Evolutionary conservation across 2,113 vertebrate genomes (phyloP).

Genomic region (Megaleporinus macrocephalus): DNA sequence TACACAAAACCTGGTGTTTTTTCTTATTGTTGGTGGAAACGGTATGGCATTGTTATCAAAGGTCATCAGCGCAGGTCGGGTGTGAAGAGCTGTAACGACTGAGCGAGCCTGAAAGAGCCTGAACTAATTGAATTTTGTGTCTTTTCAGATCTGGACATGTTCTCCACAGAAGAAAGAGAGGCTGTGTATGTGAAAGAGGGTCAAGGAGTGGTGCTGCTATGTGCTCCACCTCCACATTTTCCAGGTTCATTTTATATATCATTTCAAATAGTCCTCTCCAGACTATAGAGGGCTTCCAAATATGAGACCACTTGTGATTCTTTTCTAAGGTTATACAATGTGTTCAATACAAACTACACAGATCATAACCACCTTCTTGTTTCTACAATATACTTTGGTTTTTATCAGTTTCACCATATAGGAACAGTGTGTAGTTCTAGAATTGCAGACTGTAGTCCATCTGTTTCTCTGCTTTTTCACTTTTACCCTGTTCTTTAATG

Average conservation of each 20-base stretch:
- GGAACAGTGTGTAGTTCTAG: too few relatives aligned
- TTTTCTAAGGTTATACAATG: too few relatives aligned
- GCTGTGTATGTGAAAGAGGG: slow-evolving; percentile 89
- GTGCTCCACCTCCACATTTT: slow-evolving; percentile 88
- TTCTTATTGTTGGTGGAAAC: neutral
- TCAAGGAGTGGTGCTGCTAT: slow-evolving; percentile 91
- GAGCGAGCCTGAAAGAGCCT: neutral
- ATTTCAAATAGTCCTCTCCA: too few relatives aligned
- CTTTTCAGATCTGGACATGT: slow-evolving; percentile 88
- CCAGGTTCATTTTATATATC: slow-evolving; percentile 81
- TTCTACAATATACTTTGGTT: too few relatives aligned
- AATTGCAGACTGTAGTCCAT: too few relatives aligned
- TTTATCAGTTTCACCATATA: too few relatives aligned
- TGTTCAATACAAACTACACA: too few relatives aligned
- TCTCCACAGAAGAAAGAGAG: slow-evolving; percentile 90
- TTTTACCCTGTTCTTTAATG: too few relatives aligned
- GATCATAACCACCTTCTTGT: too few relatives aligned
- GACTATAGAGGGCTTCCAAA: too few relatives aligned
- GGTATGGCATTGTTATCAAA: neutral
- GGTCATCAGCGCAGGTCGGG: neutral
- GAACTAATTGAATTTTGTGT: neutral
- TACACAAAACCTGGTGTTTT: neutral
- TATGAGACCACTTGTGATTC: too few relatives aligned
- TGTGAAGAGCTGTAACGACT: neutral
- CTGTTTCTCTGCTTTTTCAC: too few relatives aligned